These are phyloP conservation scores for Lepidocolaptes lacrymiger DNA, from an alignment of 2,797 vertebrate species.

Conservation along the genomic window DNA sequence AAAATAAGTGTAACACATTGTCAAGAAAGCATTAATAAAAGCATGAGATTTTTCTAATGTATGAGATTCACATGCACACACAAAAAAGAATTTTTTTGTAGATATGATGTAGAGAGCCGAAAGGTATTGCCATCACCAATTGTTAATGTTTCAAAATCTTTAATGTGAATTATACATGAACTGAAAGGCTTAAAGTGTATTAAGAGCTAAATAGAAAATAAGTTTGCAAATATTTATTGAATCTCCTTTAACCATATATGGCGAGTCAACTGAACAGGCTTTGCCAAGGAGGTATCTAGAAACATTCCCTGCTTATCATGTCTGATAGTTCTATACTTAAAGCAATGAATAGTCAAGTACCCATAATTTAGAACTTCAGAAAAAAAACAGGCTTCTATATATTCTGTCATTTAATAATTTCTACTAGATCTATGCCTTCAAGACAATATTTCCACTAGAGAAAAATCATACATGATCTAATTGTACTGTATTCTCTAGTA, in stretches of 20 bases:
- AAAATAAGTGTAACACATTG: conserved; percentile 70
- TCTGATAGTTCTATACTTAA: neutral
- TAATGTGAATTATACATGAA: neutral
- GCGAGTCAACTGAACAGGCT: neutral
- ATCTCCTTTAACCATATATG: neutral
- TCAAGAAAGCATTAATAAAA: conserved; percentile 35
- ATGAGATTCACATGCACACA: conserved; percentile 64
- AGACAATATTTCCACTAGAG: neutral
- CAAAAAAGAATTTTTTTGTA: conserved; percentile 9
- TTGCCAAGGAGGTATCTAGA: neutral
- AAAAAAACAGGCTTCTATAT: neutral
- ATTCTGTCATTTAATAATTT: neutral
- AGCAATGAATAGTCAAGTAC: neutral
- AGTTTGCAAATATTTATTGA: neutral
- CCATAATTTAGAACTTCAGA: neutral
- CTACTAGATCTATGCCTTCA: neutral
- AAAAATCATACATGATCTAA: neutral
- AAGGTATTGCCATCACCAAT: neutral
- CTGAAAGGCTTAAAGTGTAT: neutral
- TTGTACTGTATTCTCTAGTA: neutral
- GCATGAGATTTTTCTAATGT: conserved; percentile 54
- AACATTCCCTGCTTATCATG: neutral
- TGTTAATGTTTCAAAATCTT: neutral
- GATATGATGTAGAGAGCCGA: neutral
- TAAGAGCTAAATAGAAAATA: neutral